Evolutionary conservation across 2,888 invertebrate species (phyloP).

Genomic region (Aphrophora alni): DNA sequence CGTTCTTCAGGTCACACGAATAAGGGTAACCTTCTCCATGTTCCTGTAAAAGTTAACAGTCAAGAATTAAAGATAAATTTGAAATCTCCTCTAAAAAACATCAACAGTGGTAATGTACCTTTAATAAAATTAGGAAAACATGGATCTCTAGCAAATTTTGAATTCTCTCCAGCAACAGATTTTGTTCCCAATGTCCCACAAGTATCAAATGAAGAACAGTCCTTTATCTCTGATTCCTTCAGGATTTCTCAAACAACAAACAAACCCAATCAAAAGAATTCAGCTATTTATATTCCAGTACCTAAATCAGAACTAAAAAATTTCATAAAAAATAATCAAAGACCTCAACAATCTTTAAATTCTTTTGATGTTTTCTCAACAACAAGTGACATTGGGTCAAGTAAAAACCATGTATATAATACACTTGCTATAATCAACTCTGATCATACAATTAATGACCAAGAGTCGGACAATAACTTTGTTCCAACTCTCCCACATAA

Average conservation of each 20-base stretch:
- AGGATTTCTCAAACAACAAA: neutral
- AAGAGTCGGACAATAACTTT: neutral
- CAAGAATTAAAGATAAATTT: neutral
- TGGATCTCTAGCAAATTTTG: too few relatives aligned
- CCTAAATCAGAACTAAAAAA: neutral
- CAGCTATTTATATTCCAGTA: neutral
- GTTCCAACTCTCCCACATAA: neutral
- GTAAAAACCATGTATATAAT: neutral
- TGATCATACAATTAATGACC: neutral
- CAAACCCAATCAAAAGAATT: neutral
- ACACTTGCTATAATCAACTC: neutral
- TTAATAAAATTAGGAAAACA: too few relatives aligned
- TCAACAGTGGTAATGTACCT: too few relatives aligned
- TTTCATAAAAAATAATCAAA: neutral
- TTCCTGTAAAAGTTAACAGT: neutral
- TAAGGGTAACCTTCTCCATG: neutral
- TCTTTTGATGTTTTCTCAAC: neutral
- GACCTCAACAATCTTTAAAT: neutral
- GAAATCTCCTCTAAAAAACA: neutral
- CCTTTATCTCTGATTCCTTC: neutral
- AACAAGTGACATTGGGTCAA: neutral
- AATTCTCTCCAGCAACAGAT: neutral
- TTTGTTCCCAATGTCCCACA: neutral
- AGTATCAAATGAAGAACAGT: neutral
- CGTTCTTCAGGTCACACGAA: neutral